Evolutionary conservation across 1,140 invertebrate species (phyloP), one percentile per base, ranked within the genome.

Genomic region (Drosophila grimshawi): DNA sequence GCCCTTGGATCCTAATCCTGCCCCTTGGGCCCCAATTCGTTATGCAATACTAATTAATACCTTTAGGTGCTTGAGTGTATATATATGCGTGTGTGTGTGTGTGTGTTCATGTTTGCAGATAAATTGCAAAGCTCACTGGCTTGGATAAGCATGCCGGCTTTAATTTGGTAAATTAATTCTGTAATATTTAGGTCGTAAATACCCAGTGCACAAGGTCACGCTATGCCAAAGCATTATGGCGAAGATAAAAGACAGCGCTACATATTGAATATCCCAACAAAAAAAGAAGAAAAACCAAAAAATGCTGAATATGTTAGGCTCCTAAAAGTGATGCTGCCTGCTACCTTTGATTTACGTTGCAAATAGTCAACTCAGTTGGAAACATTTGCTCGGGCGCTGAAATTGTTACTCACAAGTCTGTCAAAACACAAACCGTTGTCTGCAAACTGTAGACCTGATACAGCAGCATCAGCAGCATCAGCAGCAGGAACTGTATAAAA

Each of bases 151-250:
- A 86, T 78, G 70, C 72, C 69, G 76, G 85, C 83, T 88, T 89
- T 88, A 89, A 89, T 88, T 88, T 88, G 80, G 85, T 89, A 81
- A 88, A 88, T 88, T 83, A 83, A 89, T 88, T 80, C 77, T 75
- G 68, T 80, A 88, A 83, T 89, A 89, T 88, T 88, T 86, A 88
- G 83, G 83, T 86, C 83, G 79, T 77, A 83, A 86, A 72, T 81
- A 79, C 65, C 79, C 46, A 30, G n/a, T 7, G 33, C 41, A 48
- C 81, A 86, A 86, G 81, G 83, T 88, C 83, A 88, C 73, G 67
- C 10, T 72, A 69, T 53, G 41, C 49, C 29, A 49, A 29, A 8
- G 2, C 43, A 3, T 43, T 59, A n/a, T 52, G 39, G 29, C 3
- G 59, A 6, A 79, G 77, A 85, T 85, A 77, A 85, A 85, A 77